Conservation (phyloP, 2,888 invertebrate species). For the Panopea generosa region DNA sequence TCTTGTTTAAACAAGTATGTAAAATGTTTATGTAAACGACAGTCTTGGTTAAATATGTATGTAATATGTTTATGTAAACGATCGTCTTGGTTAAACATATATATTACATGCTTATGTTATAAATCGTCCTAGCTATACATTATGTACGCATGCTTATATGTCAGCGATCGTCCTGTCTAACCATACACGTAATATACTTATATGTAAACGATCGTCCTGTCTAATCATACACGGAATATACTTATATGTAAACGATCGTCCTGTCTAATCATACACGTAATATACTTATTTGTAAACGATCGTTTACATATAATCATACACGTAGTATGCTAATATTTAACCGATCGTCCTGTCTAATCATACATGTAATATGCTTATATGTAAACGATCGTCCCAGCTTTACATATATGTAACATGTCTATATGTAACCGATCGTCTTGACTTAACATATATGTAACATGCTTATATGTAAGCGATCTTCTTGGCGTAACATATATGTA, state of each 20-base stretch:
- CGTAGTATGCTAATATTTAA: too few relatives aligned
- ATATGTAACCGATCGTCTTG: not conserved
- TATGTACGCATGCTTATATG: too few relatives aligned
- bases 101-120: too few relatives aligned
- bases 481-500: too few relatives aligned
- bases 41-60: too few relatives aligned
- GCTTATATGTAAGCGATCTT: not conserved
- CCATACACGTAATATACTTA: not conserved
- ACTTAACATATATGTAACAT: not conserved
- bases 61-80: too few relatives aligned
- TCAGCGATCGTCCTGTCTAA: not conserved
- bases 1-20: too few relatives aligned
- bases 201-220: not conserved
- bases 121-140: too few relatives aligned
- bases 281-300: not conserved
- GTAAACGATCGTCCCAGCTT: not conserved
- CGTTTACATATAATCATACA: too few relatives aligned
- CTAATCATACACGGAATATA: not conserved
- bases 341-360: not conserved
- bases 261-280: not conserved
- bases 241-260: not conserved
- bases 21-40: too few relatives aligned
- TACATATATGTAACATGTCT: not conserved
- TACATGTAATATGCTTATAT: not conserved
- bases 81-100: too few relatives aligned